Percentiles rank a stretch among this genome's conserved stretches.
Conservation (phyloP, 2,113 vertebrate species). For the Sinocyclocheilus maitianheensis region DNA sequence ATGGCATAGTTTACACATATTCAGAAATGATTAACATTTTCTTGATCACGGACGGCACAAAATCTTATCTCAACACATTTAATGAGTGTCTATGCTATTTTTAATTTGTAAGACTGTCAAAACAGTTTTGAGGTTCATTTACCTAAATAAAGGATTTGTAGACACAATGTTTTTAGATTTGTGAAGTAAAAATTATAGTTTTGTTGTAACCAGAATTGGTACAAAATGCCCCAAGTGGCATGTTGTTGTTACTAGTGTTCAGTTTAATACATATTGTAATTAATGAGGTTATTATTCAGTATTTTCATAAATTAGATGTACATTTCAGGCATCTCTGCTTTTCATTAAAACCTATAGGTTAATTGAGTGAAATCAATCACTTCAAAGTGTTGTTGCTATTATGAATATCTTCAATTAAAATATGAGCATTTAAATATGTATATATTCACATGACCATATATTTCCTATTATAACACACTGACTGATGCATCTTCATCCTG, state of each 20-base stretch:
- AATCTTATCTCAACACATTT: background rate
- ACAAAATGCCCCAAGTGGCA: background rate
- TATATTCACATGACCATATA: too few relatives aligned
- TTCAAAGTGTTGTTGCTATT: too few relatives aligned
- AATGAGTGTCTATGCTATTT: background rate
- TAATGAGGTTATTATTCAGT: background rate
- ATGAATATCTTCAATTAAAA: too few relatives aligned
- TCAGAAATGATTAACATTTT: background rate
- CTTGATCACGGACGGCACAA: background rate
- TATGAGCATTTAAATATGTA: too few relatives aligned
- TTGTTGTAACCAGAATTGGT: background rate
- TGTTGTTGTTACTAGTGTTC: background rate
- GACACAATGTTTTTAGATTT: background rate
- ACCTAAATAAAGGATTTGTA: background rate
- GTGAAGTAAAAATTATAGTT: background rate
- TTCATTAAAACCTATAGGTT: background rate
- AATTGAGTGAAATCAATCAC: too few relatives aligned
- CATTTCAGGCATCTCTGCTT: background rate
- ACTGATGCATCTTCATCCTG: too few relatives aligned
- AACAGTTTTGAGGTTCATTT: background rate
- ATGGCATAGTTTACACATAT: background rate
- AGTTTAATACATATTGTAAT: background rate
- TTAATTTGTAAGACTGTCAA: background rate
- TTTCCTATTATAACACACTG: too few relatives aligned
- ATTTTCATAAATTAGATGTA: background rate